These are phyloP conservation scores for Cephonodes hylas DNA, from an alignment of 2,888 invertebrate species.

Conservation along the genomic window DNA sequence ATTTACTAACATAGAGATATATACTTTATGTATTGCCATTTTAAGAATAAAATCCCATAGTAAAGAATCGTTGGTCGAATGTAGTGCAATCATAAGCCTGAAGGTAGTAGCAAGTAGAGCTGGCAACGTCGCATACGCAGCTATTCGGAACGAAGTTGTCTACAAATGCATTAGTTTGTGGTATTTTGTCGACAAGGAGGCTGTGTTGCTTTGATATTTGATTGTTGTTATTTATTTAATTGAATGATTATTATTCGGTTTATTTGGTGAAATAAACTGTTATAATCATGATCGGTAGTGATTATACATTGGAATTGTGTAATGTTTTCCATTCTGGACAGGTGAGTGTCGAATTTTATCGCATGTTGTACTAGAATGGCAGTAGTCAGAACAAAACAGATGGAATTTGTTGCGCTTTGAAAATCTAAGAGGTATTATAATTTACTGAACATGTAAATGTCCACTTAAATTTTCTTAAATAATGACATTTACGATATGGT, in stretches of 20 bases:
- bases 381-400: not conserved
- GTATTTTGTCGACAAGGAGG: constrained; percentile 33
- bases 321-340: constrained; percentile 95
- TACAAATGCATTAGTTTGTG: constrained; percentile 50
- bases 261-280: not conserved
- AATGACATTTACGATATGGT: too few relatives aligned
- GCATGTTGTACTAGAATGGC: too few relatives aligned
- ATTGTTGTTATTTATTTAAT: constrained; percentile 32
- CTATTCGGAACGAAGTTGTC: constrained; percentile 56
- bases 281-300: constrained; percentile 87
- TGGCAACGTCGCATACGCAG: constrained; percentile 62
- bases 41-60: constrained; percentile 28
- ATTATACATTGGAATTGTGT: constrained; percentile 92
- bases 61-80: constrained; percentile 29
- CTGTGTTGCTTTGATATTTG: constrained; percentile 43
- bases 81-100: constrained; percentile 47
- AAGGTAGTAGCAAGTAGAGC: constrained; percentile 51
- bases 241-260: constrained; percentile 18
- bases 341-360: too few relatives aligned
- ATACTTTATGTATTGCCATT: fast-evolving
- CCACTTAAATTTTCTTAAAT: too few relatives aligned
- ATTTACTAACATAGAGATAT: not conserved
- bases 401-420: not conserved
- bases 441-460: too few relatives aligned
- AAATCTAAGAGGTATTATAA: not conserved